A percentile compares a stretch with the other conserved stretches of the same genome.
Evolutionary conservation across 2,888 invertebrate species (phyloP).

Genomic region (Cataglyphis cursor): DNA sequence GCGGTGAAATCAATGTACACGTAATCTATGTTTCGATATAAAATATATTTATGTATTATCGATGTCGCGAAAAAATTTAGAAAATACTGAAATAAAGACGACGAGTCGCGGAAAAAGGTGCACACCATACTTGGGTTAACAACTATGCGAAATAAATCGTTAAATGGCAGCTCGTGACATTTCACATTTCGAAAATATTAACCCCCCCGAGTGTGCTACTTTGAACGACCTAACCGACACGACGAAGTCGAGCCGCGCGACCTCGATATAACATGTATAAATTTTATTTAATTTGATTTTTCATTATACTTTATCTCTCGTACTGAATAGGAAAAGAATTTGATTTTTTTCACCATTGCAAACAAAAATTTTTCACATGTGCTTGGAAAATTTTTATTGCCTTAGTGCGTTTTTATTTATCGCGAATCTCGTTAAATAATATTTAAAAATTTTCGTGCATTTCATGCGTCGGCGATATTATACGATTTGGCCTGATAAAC

Average conservation of each 20-base stretch:
- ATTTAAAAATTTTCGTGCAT: not conserved
- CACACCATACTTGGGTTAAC: not conserved
- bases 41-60: not conserved
- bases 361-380: not conserved
- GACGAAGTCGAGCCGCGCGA: not conserved
- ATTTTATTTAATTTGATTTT: constrained; percentile 12
- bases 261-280: constrained; percentile 12
- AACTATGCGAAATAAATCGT: not conserved
- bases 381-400: not conserved
- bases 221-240: not conserved
- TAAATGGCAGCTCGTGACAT: constrained; percentile 38
- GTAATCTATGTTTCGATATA: not conserved
- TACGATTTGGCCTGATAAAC: not conserved
- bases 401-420: not conserved
- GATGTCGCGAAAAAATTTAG: not conserved
- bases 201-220: not conserved
- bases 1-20: not conserved
- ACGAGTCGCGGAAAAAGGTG: not conserved
- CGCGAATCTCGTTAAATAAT: not conserved
- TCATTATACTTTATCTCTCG: not conserved
- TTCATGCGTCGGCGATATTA: not conserved
- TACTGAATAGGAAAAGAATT: not conserved
- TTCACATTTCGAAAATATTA: constrained; percentile 38
- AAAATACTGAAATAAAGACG: not conserved
- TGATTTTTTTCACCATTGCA: not conserved